Evolutionary conservation across 37 sponge, comb jelly and placozoan species (phyloP), one percentile per base, ranked within the genome.

Genomic region (Axinella damicornis): DNA sequence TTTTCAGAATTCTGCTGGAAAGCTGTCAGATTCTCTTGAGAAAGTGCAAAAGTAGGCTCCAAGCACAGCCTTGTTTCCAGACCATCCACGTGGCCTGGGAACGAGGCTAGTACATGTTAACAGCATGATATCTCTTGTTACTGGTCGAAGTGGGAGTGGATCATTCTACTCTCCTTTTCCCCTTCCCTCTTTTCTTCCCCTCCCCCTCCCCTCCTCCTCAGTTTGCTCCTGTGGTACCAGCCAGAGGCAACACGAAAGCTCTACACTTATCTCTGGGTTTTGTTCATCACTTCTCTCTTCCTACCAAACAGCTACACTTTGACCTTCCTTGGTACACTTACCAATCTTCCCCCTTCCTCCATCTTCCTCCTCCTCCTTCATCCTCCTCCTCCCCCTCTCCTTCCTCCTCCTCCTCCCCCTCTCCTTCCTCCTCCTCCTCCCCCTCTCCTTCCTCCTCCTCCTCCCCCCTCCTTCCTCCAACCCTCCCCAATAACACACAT

Each of bases 171-270:
- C 46, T 30, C 71, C 30, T 35, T 73, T 54, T 54, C 53, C 25
- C 64, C 33, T 40, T 33, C 62, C 60, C 64, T 33, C 18, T 41
- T 39, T 18, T 57, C 76, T 6, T 53, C 81, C 25, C 25, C 9
- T 33, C 22, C 0, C 31, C 55, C n/a, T n/a, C n/a, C 0, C 61
- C 22, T 57, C 2, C 59, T 40, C 41, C 27, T 2, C 57, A 95
- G 93, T 52, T 65, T 95, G 66, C 38, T 89, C 39, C 52, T 41
- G 17, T 95, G 96, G 96, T 76, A 83, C 54, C 77, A 83, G 32
- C 90, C 96, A 28, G 71, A 83, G 21, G 90, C 87, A 17, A 95
- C 96, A 5, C 57, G 30, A 46, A 80, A 69, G 59, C 65, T 95
- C 28, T 95, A 90, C 82, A 83, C 22, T 30, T 57, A 19, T 4